A percentile compares a stretch with the other conserved stretches of the same genome.
phyloP scores from a whole-genome alignment of 2,888 invertebrate genomes.

The Orthosia gothica region DNA sequence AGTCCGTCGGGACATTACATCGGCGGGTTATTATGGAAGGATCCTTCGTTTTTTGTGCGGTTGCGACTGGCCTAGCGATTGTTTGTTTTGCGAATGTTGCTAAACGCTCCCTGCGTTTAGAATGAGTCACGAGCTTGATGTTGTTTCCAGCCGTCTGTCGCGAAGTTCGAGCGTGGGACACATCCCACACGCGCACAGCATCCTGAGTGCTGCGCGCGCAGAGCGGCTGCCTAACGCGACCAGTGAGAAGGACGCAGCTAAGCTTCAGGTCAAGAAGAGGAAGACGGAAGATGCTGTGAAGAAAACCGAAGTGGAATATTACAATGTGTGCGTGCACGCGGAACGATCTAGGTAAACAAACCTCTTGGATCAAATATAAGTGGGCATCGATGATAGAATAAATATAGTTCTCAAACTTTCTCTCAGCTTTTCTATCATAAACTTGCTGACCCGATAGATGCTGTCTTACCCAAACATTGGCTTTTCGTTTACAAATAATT shows the following conservation, averaged over 20 bases:
- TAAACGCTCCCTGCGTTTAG: constrained; percentile 39
- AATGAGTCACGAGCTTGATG: constrained; percentile 57
- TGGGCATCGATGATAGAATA: not conserved
- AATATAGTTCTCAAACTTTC: not conserved
- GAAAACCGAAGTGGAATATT: constrained; percentile 98
- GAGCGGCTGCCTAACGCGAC: constrained; percentile 81
- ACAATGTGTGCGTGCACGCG: constrained; percentile 97
- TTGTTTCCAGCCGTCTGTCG: constrained; percentile 84
- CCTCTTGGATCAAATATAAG: not conserved
- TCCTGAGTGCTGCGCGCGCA: constrained; percentile 86
- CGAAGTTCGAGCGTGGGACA: constrained; percentile 92
- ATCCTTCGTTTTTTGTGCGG: constrained; percentile 79
- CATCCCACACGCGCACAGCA: constrained; percentile 89
- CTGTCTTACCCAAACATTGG: not conserved
- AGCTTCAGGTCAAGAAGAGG: constrained; percentile 96
- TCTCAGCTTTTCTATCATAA: not conserved
- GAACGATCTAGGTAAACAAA: constrained; percentile 95
- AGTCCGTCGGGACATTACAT: constrained; percentile 54
- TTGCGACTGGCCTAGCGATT: constrained; percentile 76
- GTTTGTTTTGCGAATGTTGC: constrained; percentile 73
- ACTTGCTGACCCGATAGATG: too few relatives aligned
- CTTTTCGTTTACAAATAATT: too few relatives aligned
- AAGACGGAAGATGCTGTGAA: constrained; percentile 98
- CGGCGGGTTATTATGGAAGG: constrained; percentile 75
- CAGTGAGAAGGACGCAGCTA: constrained; percentile 93